Conservation (phyloP, 2,888 invertebrate species). For the Amaurobius ferox region DNA sequence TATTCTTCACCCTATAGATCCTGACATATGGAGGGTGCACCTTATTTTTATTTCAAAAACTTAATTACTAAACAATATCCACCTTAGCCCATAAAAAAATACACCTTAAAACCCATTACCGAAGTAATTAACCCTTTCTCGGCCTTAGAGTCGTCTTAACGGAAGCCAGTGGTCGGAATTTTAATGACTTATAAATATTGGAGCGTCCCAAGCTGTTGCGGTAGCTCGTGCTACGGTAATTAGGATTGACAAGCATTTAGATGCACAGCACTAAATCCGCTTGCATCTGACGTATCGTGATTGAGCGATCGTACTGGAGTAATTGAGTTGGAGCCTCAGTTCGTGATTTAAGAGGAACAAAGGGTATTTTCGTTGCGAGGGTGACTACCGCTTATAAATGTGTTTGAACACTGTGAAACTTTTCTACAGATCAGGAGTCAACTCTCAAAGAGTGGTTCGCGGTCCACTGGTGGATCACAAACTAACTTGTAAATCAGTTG, state of each 20-base stretch:
- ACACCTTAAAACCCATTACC: conserved; percentile 23
- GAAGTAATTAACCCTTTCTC: conserved; percentile 65
- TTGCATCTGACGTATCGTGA: conserved; percentile 27
- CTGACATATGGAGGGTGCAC: conserved; percentile 43
- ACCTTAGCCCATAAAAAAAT: conserved; percentile 5
- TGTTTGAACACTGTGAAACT: too few relatives aligned
- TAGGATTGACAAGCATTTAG: conserved; percentile 51
- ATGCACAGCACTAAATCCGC: background rate
- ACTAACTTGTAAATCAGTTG: too few relatives aligned
- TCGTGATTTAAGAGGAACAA: conserved; percentile 1
- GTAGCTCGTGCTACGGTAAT: conserved; percentile 27
- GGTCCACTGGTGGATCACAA: too few relatives aligned
- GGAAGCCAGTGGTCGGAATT: conserved; percentile 51
- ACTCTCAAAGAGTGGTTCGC: too few relatives aligned
- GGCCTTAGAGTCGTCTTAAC: conserved; percentile 27
- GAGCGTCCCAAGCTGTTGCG: conserved; percentile 36
- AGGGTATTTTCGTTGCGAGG: too few relatives aligned
- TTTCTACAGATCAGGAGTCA: too few relatives aligned
- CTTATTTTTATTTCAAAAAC: conserved; percentile 24
- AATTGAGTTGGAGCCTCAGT: conserved; percentile 42
- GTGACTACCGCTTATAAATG: too few relatives aligned
- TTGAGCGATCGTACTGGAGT: conserved; percentile 20
- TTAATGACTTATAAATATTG: conserved; percentile 50
- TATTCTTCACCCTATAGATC: conserved; percentile 3
- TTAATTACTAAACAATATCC: conserved; percentile 45